phyloP scores from a whole-genome alignment of 2,113 vertebrate species.

The Perca flavescens region DNA sequence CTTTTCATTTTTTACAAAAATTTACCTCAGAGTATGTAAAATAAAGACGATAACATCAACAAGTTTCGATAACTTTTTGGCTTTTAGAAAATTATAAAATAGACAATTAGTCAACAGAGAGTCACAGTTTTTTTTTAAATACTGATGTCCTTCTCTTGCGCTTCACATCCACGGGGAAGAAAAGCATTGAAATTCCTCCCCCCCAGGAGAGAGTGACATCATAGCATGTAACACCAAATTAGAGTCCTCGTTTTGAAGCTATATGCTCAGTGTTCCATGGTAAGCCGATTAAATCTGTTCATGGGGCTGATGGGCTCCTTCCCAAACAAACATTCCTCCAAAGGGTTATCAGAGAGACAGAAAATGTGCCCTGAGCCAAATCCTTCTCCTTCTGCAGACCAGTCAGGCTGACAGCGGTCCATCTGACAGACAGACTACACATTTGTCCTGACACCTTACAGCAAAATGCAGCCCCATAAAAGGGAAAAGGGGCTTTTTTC shows the following conservation, averaged over 20 bases:
- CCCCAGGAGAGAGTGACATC: slow-evolving; percentile 56
- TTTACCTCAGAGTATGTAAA: not conserved
- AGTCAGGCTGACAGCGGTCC: slow-evolving; percentile 15
- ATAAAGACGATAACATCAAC: not conserved
- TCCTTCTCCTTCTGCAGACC: not conserved
- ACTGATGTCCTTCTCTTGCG: not conserved
- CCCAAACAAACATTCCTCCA: slow-evolving; percentile 74
- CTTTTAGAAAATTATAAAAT: not conserved
- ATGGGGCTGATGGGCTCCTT: slow-evolving; percentile 45
- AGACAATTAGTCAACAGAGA: not conserved
- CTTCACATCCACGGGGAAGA: slow-evolving; percentile 5
- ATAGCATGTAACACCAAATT: slow-evolving; percentile 57
- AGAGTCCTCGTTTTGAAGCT: slow-evolving; percentile 64
- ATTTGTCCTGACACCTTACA: slow-evolving; percentile 40
- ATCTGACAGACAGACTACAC: slow-evolving; percentile 20
- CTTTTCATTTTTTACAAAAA: not conserved
- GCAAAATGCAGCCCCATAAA: slow-evolving; percentile 17
- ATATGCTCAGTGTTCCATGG: slow-evolving; percentile 68
- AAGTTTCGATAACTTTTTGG: not conserved
- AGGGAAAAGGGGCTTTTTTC: not conserved
- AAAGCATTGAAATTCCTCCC: slow-evolving; percentile 42
- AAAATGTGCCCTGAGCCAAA: slow-evolving; percentile 36
- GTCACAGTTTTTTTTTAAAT: not conserved
- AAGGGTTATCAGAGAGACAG: slow-evolving; percentile 40
- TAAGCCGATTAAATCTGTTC: slow-evolving; percentile 69